phyloP scores from a whole-genome alignment of 1,140 invertebrate species.

The Nephila pilipes region DNA sequence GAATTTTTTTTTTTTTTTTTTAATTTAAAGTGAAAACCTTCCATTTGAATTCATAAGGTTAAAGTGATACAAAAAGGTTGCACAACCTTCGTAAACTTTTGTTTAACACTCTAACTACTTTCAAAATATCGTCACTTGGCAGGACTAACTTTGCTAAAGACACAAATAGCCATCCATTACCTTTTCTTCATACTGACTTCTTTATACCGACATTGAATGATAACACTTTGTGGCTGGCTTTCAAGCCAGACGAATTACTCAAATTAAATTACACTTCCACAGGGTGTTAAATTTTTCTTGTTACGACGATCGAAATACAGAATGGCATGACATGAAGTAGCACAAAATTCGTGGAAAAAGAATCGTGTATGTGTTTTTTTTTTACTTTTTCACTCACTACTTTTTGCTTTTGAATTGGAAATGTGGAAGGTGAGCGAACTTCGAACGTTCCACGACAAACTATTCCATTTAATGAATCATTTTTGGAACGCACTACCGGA shows the following conservation, averaged over 20 bases:
- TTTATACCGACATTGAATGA: no score
- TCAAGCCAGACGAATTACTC: neutral
- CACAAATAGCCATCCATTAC: no score
- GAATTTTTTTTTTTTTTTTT: no score
- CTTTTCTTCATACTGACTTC: no score
- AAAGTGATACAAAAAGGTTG: no score
- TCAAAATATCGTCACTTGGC: no score
- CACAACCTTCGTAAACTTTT: no score
- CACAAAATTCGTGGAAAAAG: neutral
- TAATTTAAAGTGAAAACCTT: no score
- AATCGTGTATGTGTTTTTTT: neutral
- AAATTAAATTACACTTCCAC: neutral
- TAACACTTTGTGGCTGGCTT: neutral
- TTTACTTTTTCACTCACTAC: neutral
- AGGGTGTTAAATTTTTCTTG: slow-evolving; percentile 30
- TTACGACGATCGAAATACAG: neutral
- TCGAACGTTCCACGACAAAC: slow-evolving; percentile 9
- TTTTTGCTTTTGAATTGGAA: slow-evolving; percentile 13
- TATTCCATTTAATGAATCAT: slow-evolving; percentile 21
- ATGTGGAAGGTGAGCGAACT: slow-evolving; percentile 37
- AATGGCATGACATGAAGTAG: neutral
- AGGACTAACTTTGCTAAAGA: no score
- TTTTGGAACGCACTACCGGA: slow-evolving; percentile 7
- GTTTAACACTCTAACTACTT: no score
- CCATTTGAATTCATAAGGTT: no score